Evolutionary conservation across 2,888 invertebrate genomes (phyloP).

Genomic region (Cynaeus angustus): DNA sequence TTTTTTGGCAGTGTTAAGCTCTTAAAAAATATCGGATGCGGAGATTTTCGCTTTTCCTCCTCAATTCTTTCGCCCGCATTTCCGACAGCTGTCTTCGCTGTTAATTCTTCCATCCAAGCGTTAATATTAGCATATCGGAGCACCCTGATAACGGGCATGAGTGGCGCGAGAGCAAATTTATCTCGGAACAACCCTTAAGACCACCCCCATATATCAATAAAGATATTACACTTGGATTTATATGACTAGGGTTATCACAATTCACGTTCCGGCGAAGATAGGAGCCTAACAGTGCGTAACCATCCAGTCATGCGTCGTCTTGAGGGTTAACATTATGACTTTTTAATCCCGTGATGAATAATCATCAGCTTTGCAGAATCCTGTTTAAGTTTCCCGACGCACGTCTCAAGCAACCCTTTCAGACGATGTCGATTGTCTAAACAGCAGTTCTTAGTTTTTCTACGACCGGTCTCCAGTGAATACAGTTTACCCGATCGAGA

Average conservation of each 20-base stretch:
- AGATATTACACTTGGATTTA: slow-evolving; percentile 62
- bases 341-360: slow-evolving; percentile 35
- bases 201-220: slow-evolving; percentile 59
- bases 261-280: slow-evolving; percentile 60
- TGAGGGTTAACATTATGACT: slow-evolving; percentile 2
- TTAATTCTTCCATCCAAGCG: slow-evolving; percentile 16
- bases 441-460: slow-evolving; percentile 22
- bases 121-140: slow-evolving; percentile 34
- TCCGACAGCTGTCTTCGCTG: slow-evolving; percentile 6
- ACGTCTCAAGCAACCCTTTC: slow-evolving; percentile 8
- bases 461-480: not conserved
- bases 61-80: not conserved
- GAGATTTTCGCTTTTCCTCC: too few relatives aligned
- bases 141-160: slow-evolving; percentile 50
- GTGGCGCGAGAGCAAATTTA: slow-evolving; percentile 54
- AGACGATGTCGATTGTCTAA: slow-evolving; percentile 28
- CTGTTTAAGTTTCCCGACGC: slow-evolving; percentile 36
- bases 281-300: slow-evolving; percentile 51
- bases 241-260: slow-evolving; percentile 62
- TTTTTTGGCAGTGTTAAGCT: slow-evolving; percentile 1
- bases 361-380: slow-evolving; percentile 14
- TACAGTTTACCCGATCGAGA: slow-evolving; percentile 1
- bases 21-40: not conserved
- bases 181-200: slow-evolving; percentile 51
- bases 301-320: slow-evolving; percentile 34